Base-by-base conservation (phyloP, 2,797 vertebrate species). In the Cryptoprocta ferox region DNA sequence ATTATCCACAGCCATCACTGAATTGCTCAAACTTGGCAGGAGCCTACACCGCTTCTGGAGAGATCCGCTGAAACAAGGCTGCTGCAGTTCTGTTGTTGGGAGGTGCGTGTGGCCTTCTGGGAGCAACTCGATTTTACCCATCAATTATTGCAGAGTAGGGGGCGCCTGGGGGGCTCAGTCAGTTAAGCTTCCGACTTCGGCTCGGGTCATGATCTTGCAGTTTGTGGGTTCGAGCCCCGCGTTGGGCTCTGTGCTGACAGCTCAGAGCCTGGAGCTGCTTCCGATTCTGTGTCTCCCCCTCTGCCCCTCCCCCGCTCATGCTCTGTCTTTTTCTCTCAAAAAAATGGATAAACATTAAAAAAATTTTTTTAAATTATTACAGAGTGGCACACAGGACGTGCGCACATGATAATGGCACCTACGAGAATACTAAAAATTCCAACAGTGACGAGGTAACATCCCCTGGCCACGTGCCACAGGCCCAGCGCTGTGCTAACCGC, bases 401-500 rank as follows among this genome's bases (percentile, higher is more conserved):
- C 2, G 28, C 19, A 26, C 18, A 15, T 0, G 4, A 15, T 0
- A 2, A 42, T 0, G 42, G n/a, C 0, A 45, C 45, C 13, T 0
- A 3, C 2, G 0, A 19, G 0, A 21, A 4, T 1, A 5, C 3
- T 0, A 0, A 28, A 0, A 1, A 35, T 0, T 56, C 35, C 28
- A 18, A 15, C 2, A 0, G 9, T 0, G 1, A 1, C 3, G 8
- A 63, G 28, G 37, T 0, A 4, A 14, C 15, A 7, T 26, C 50
- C 50, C 15, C 4, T 15, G 9, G 80, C 26, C 73, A 6, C 2
- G 0, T 3, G 66, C 26, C 19, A 4, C 14, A 9, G 2, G 37
- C 68, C 59, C 2, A 2, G 2, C 4, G 0, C 61, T 1, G 18
- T 0, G 18, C 21, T 32, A 2, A 5, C 5, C 2, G 3, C 30